Evolutionary conservation across 2,797 vertebrate species (phyloP), one percentile per base, ranked within the genome.

Genomic region (Scolopax bukidnonensis): DNA sequence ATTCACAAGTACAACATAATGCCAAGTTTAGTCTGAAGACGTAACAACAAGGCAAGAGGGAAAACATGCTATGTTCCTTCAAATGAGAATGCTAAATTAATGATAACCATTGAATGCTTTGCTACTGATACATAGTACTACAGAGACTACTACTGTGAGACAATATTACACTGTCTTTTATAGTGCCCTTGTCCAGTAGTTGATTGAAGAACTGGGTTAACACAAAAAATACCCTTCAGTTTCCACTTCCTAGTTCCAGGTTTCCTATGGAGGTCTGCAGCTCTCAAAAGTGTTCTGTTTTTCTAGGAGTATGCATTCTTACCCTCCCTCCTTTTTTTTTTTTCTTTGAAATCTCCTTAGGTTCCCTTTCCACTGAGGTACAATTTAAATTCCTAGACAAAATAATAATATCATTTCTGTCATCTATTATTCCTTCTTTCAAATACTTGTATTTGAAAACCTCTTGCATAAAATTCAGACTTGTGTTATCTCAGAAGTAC

Each of bases 11-110:
- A 98, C 97, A 98, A 98, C 98, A 98, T 98, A 98, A 98, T 98
- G 98, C 98, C 98, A 98, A 98, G 98, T 99, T 99, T 98, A 98
- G 99, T 98, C 98, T 98, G 98, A 98, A 98, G 98, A 98, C 97
- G 98, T 98, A 98, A 98, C 97, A 97, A 98, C 98, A 98, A 97
- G 98, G 98, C 98, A 98, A 98, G 98, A 97, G 98, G 98, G 98
- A 98, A 98, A 98, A 98, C 97, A 98, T 93, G 95, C 97, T 98
- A 96, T 98, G 97, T 98, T 98, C 98, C 97, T 97, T 97, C 98
- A 98, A 98, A 98, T 97, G 97, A 98, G 98, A 98, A 96, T n/a
- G 83, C 98, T 98, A 98, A 98, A 98, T 99, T 98, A 99, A 98
- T 98, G 98, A 99, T 98, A 98, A 98, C 97, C 97, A 94, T 93